Evolutionary conservation across 1,140 invertebrate species (phyloP), one percentile per base, ranked within the genome.

Genomic region (Cydia splendana): DNA sequence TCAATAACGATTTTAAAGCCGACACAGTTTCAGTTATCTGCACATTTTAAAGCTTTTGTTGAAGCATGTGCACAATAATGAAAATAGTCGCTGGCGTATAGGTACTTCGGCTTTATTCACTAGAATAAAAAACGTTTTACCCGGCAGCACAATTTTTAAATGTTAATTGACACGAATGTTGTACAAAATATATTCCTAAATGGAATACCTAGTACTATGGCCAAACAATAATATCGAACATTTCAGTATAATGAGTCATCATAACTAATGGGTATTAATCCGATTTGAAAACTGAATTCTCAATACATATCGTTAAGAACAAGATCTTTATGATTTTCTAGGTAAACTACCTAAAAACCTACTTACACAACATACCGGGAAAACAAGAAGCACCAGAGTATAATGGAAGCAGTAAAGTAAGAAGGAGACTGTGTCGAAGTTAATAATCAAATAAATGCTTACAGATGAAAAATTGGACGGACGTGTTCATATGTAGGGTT

Each of bases 31-130:
- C n/a, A 57, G n/a, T 18, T 57, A 57, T 48, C 45, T 48, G 13
- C 45, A 48, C 45, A 13, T 48, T 48, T 48, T 15, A 13, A 57
- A 57, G 53, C 53, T 57, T 57, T 57, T 57, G n/a, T 53, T 57
- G 53, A 57, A 18, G 53, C 53, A 57, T 57, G 53, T 18, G 53
- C n/a, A 57, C 53, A 57, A 57, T 57, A 57, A 57, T 57, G n/a
- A 2, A 57, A 18, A 57, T 57, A 57, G 53, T 57, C n/a, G 53
- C 53, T 18, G 53, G n/a, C 53, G 53, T 57, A 18, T 9, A 18
- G 4, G 15, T 18, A n/a, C 15, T n/a, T 18, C 53, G 53, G 53
- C n/a, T 57, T 20, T 57, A 57, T 57, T 20, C 53, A 57, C 53
- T n/a, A 57, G 53, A 57, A 57, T 13, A 57, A 57, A n/a, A 18